Evolutionary conservation across 2,888 invertebrate species (phyloP).

Genomic region (Mesochorus sp.): DNA sequence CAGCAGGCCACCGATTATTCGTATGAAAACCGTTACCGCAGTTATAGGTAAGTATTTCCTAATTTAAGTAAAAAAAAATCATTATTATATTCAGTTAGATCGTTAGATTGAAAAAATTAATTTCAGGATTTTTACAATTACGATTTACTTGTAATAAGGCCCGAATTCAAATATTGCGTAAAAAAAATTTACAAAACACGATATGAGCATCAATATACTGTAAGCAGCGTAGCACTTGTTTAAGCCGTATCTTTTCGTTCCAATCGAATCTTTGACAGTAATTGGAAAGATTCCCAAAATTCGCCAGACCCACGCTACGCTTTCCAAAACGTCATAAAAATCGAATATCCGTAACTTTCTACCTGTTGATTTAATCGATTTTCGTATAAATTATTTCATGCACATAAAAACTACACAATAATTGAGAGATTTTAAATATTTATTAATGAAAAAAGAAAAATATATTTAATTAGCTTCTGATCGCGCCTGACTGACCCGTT

Average conservation of each 20-base stretch:
- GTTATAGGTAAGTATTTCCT: not conserved
- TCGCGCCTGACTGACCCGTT: not conserved
- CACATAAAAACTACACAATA: too few species aligned
- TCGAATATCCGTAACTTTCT: not conserved
- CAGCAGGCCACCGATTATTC: not conserved
- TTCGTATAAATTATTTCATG: not conserved
- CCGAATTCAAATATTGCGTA: not conserved
- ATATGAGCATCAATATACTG: not conserved
- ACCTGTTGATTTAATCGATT: not conserved
- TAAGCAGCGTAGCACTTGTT: conserved; percentile 29
- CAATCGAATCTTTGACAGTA: not conserved
- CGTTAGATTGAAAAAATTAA: not conserved
- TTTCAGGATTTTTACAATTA: not conserved
- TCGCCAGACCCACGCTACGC: conserved; percentile 18
- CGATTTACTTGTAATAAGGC: not conserved
- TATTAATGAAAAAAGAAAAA: too few species aligned
- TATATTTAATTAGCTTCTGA: not conserved
- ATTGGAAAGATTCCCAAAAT: conserved; percentile 44
- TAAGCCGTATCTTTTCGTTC: conserved; percentile 27
- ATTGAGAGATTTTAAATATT: too few species aligned
- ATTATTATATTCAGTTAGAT: not conserved
- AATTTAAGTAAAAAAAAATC: not conserved
- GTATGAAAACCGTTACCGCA: conserved; percentile 11
- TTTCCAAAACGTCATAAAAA: conserved; percentile 16
- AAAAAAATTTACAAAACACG: conserved; percentile 19